These are phyloP conservation scores for Papilio xuthus DNA, from an alignment of 1,140 invertebrate species.

Conservation along the genomic window DNA sequence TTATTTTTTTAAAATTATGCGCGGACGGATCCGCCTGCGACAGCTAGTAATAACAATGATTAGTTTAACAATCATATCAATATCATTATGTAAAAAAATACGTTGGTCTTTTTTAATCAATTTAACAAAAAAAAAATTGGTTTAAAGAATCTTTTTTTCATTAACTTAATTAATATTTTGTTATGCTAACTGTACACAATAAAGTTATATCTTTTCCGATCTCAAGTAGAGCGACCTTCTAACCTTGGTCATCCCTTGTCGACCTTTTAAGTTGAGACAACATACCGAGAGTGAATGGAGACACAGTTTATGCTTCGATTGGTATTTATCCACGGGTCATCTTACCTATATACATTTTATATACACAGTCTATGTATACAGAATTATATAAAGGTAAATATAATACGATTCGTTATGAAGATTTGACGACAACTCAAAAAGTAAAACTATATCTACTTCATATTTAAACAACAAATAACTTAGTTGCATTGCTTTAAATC, in stretches of 20 bases:
- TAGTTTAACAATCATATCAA: too few relatives aligned
- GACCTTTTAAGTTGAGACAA: constrained; percentile 51
- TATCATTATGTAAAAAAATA: too few relatives aligned
- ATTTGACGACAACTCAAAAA: not conserved
- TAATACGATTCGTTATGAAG: not conserved
- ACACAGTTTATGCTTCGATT: constrained; percentile 37
- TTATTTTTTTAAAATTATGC: not conserved
- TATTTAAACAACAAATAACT: not conserved
- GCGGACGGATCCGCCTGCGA: too few relatives aligned
- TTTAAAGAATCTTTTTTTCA: not conserved
- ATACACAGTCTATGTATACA: not conserved
- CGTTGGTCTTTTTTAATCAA: too few relatives aligned
- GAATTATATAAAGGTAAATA: not conserved
- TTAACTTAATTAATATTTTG: not conserved
- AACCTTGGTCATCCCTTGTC: constrained; percentile 58
- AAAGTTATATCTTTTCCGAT: constrained; percentile 42
- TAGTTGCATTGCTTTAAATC: not conserved
- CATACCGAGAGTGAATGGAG: constrained; percentile 49
- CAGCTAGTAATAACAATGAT: too few relatives aligned
- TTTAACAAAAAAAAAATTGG: too few relatives aligned
- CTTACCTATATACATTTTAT: constrained; percentile 10
- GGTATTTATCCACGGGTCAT: constrained; percentile 35
- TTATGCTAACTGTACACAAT: constrained; percentile 20
- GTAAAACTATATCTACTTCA: not conserved
- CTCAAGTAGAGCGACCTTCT: constrained; percentile 47